These are phyloP conservation scores for Tetragonula carbonaria DNA, from an alignment of 2,888 invertebrate genomes.

Conservation along the genomic window DNA sequence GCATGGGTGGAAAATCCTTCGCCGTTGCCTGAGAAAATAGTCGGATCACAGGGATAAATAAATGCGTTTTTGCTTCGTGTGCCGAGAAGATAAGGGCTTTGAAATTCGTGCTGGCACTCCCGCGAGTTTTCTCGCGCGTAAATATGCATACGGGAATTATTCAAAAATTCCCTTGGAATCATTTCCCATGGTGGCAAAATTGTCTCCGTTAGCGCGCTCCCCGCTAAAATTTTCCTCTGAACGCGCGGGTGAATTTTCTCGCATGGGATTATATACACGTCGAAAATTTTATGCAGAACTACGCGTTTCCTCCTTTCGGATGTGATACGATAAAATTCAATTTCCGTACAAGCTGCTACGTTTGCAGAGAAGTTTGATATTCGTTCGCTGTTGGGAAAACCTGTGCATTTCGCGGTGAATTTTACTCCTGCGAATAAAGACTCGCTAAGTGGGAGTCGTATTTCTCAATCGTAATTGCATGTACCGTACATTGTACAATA, in stretches of 20 bases:
- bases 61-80: not conserved
- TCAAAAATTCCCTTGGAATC: slow-evolving; percentile 4
- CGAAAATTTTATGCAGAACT: not conserved
- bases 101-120: not conserved
- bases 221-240: not conserved
- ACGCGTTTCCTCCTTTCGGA: not conserved
- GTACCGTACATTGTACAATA: not conserved
- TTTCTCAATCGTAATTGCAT: not conserved
- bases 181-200: not conserved
- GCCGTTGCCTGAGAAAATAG: not conserved
- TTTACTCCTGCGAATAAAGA: not conserved
- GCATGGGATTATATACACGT: not conserved
- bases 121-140: not conserved
- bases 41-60: slow-evolving; percentile 16
- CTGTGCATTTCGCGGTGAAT: not conserved
- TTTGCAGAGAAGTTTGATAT: not conserved
- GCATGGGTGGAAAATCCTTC: not conserved
- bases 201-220: not conserved
- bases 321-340: not conserved
- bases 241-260: not conserved
- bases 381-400: not conserved
- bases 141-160: slow-evolving; percentile 21
- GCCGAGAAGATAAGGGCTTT: slow-evolving; percentile 8
- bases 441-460: no score
- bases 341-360: not conserved